A percentile compares a stretch with the other conserved stretches of the same genome.
These are phyloP conservation scores for Hippocampus mohnikei DNA, from an alignment of 2,113 vertebrate genomes.

Conservation along the genomic window DNA sequence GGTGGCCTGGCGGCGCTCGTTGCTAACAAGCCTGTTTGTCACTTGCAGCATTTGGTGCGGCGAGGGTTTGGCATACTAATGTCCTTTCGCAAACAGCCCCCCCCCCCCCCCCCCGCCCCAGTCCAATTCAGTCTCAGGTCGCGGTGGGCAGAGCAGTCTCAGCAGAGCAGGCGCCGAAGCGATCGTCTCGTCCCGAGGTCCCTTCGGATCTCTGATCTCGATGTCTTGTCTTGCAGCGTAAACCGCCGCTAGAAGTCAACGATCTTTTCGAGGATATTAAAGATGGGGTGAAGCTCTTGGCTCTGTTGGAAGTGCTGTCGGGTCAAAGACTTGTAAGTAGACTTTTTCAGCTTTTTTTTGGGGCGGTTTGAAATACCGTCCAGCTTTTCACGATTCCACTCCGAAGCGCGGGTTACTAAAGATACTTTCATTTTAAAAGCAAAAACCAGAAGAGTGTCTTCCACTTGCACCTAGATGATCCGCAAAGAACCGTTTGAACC, in stretches of 20 bases:
- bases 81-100: neutral
- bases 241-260: constrained; percentile 85
- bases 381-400: too few relatives aligned
- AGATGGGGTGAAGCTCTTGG: constrained; percentile 91
- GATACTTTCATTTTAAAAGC: too few relatives aligned
- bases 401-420: too few relatives aligned
- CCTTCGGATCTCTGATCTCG: neutral
- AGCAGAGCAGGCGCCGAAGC: neutral
- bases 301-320: constrained; percentile 92
- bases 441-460: too few relatives aligned
- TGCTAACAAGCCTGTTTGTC: constrained; percentile 64
- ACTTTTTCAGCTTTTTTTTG: too few relatives aligned
- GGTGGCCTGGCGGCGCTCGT: constrained; percentile 41
- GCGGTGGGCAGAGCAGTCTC: neutral
- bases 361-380: too few relatives aligned
- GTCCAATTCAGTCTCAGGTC: neutral
- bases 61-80: constrained; percentile 21
- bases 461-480: too few relatives aligned
- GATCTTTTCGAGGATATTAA: constrained; percentile 99
- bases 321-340: constrained; percentile 92
- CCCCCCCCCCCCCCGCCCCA: too few relatives aligned
- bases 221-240: constrained; percentile 71
- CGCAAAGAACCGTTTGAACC: too few relatives aligned
- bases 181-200: neutral
- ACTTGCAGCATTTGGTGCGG: constrained; percentile 42